These are phyloP conservation scores for Subacronicta megacephala DNA, from an alignment of 2,888 invertebrate genomes.

Conservation along the genomic window DNA sequence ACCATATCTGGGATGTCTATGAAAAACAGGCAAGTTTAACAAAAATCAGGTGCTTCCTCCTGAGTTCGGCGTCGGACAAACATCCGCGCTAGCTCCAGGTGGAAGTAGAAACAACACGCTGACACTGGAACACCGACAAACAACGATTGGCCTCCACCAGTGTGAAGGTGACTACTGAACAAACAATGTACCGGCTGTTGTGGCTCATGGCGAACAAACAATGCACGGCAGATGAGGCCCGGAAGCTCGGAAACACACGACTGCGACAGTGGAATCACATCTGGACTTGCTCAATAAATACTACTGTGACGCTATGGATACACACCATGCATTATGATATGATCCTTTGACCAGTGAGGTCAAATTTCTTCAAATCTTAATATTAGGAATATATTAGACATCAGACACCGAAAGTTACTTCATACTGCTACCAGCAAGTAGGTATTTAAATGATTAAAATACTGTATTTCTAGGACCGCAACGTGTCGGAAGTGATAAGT, in stretches of 20 bases:
- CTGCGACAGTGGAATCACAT: neutral
- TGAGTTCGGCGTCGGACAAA: neutral
- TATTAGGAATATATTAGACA: too few species aligned
- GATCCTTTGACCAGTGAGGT: too few species aligned
- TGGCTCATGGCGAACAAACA: neutral
- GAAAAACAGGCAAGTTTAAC: neutral
- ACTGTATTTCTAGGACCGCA: conserved; percentile 1
- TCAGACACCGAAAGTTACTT: too few species aligned
- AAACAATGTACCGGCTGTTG: conserved; percentile 4
- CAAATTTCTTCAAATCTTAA: too few species aligned
- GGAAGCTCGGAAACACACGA: neutral
- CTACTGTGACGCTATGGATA: neutral
- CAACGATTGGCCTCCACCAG: conserved; percentile 11
- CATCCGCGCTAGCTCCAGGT: neutral
- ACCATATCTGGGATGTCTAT: neutral
- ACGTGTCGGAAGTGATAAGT: conserved; percentile 24
- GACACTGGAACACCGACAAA: conserved; percentile 21
- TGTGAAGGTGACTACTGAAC: conserved; percentile 20
- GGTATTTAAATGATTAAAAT: conserved; percentile 1
- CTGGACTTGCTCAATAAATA: neutral
- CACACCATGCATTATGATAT: too few species aligned
- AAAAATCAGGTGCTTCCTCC: neutral
- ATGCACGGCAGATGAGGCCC: neutral
- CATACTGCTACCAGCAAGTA: too few species aligned
- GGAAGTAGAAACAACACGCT: conserved; percentile 7